A percentile compares a stretch with the other conserved stretches of the same genome.
Conservation (phyloP, 2,888 invertebrate genomes). For the Drosophila anomelani region DNA sequence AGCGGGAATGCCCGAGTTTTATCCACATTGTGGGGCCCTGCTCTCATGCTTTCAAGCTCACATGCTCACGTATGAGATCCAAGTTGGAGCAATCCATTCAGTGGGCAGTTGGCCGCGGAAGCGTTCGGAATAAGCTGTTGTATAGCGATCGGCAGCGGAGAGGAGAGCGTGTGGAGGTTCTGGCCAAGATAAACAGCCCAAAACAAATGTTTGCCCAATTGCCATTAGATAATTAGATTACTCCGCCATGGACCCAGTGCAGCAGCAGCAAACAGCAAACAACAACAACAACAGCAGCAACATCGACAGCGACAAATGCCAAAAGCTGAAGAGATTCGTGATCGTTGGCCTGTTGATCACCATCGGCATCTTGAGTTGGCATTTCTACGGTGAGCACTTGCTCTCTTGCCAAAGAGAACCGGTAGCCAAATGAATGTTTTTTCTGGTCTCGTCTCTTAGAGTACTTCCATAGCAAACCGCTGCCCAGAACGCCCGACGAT, state of each 20-base stretch:
- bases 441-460: slow-evolving; percentile 51
- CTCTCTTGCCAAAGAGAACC: slow-evolving; percentile 8
- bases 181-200: slow-evolving; percentile 4
- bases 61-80: slow-evolving; percentile 9
- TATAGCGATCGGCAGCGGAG: slow-evolving; percentile 9
- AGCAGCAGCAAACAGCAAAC: slow-evolving; percentile 34
- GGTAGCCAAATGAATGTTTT: too few species aligned
- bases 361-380: slow-evolving; percentile 75
- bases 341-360: slow-evolving; percentile 66
- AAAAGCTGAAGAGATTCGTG: slow-evolving; percentile 73
- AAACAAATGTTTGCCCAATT: slow-evolving; percentile 49
- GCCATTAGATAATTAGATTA: slow-evolving; percentile 48
- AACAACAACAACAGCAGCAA: slow-evolving; percentile 34
- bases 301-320: slow-evolving; percentile 68
- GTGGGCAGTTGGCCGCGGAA: slow-evolving; percentile 24
- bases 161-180: background rate
- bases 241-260: slow-evolving; percentile 51
- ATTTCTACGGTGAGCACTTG: slow-evolving; percentile 75
- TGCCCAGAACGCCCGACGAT: slow-evolving; percentile 63
- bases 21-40: slow-evolving; percentile 5
- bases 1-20: slow-evolving; percentile 24
- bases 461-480: slow-evolving; percentile 75
- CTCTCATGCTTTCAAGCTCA: background rate
- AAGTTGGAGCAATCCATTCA: slow-evolving; percentile 22
- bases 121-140: slow-evolving; percentile 11